Base-by-base conservation (phyloP, 2,888 invertebrate genomes). In the Phasia obesa region DNA sequence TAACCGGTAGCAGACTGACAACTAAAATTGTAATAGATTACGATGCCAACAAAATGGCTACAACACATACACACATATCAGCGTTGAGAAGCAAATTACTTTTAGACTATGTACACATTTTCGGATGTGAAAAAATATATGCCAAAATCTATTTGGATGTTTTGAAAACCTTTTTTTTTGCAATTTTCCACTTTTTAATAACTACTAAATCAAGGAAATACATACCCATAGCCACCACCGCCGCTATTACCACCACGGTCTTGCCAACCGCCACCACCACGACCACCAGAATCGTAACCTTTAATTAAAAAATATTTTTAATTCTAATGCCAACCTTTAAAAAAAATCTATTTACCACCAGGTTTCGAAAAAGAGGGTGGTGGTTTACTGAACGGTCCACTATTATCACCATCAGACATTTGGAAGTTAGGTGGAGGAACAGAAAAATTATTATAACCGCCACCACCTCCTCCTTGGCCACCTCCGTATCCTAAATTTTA, bases 361-460 rank as follows among this genome's bases (percentile, higher is more conserved):
- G 86, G 86, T 74, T 90, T 90, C 83, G 87, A 88, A 79, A 88
- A 91, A 44, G 89, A 90, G 73, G 90, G 90, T 74, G 91, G 90
- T 78, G 91, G 90, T 82, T 90, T 90, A 80, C 89, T 91, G 76
- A 89, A 90, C 57, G 88, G 88, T 57, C 89, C 88, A 70, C 89
- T 88, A 69, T 89, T 88, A 81, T 88, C 90, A 84, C 88, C 89
- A 62, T 88, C 88, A 83, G 88, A 87, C 87, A 88, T 89, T 85
- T 90, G 90, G 81, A 89, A 90, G 85, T 89, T 91, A 76, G 91
- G 91, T 81, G 91, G 91, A 83, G 91, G 91, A 23, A 91, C 89
- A 60, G 90, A 90, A 86, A 91, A 91, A 87, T 90, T 90, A 82
- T 90, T 90, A 73, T 90, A 90, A 65, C 88, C 87, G 51, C 88